Evolutionary conservation across 2,113 vertebrate genomes (phyloP), one percentile per base, ranked within the genome.

Genomic region (Rousettus leschenaultii): DNA sequence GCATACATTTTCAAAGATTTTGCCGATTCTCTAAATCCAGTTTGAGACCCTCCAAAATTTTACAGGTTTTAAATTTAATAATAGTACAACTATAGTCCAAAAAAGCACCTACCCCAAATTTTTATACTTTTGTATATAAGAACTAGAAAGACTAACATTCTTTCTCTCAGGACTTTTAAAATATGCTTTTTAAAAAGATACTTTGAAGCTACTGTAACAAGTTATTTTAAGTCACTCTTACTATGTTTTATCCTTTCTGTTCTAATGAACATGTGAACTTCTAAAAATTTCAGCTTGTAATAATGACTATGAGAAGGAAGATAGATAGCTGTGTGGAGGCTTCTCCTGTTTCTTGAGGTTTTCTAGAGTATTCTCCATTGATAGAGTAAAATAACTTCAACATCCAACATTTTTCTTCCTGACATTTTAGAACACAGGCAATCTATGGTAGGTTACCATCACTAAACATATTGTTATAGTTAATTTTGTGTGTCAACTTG

Each of bases 141-240:
- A 94, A 84, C 59, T 95, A 80, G 75, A 91, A 95, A 89, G 51
- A 92, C 40, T 94, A 95, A 89, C 61, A 66, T 93, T 91, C 61
- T 75, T 85, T 11, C 19, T 38, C n/a, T 5, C 22, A 91, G 45
- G 87, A 96, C 87, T 95, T 97, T 89, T 98, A 84, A 97, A 95
- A 96, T 95, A 95, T 78, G 53, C 87, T 96, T 97, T 97, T 96
- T 84, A 95, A 97, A 95, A 90, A 68, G 15, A 87, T 75, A 66
- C 90, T 97, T 93, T 97, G 95, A 97, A 97, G 94, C 6, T 92
- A 89, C 70, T 48, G 4, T 86, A 87, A 57, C 91, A 96, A 92
- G 68, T 95, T 97, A 95, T 96, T 97, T 97, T 94, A 95, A 97
- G 75, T 88, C 45, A 61, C 35, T 66, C 15, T 86, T 70, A 73